These are phyloP conservation scores for Gisinianus flammeolus DNA, from an alignment of 2,888 invertebrate species.

Conservation along the genomic window DNA sequence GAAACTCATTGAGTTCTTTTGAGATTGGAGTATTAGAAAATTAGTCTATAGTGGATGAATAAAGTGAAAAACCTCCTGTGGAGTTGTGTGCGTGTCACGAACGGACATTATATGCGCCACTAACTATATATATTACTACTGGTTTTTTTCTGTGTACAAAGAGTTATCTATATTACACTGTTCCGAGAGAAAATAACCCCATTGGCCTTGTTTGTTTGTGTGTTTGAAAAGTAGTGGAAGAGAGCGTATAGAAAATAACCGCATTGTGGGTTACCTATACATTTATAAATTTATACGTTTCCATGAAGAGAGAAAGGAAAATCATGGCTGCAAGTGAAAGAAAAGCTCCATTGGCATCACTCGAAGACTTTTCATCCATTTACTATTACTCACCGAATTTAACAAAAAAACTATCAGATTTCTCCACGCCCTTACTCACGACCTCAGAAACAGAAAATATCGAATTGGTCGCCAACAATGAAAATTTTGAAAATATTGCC, in stretches of 20 bases:
- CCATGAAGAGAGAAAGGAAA: constrained; percentile 20
- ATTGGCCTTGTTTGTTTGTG: neutral
- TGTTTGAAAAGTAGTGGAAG: neutral
- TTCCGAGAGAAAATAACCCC: neutral
- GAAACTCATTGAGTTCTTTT: neutral
- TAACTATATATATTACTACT: constrained; percentile 7
- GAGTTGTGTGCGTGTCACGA: constrained; percentile 15
- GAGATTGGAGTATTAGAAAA: constrained; percentile 15
- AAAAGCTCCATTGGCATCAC: constrained; percentile 60
- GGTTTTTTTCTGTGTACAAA: neutral
- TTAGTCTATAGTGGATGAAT: constrained; percentile 7
- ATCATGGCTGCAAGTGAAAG: constrained; percentile 37
- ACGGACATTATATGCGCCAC: constrained; percentile 6
- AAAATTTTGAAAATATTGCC: constrained; percentile 57
- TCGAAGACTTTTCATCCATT: constrained; percentile 60
- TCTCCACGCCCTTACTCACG: constrained; percentile 54
- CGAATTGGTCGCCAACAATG: constrained; percentile 54
- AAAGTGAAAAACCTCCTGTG: constrained; percentile 21
- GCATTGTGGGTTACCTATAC: neutral
- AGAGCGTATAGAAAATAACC: neutral
- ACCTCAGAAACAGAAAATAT: constrained; percentile 46
- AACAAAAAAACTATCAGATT: constrained; percentile 54
- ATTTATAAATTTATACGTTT: neutral
- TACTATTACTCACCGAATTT: constrained; percentile 56
- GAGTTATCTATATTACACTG: constrained; percentile 14